These are phyloP conservation scores for Halichondria panicea DNA, from an alignment of 37 sponge, comb jelly and placozoan genomes.

Conservation along the genomic window DNA sequence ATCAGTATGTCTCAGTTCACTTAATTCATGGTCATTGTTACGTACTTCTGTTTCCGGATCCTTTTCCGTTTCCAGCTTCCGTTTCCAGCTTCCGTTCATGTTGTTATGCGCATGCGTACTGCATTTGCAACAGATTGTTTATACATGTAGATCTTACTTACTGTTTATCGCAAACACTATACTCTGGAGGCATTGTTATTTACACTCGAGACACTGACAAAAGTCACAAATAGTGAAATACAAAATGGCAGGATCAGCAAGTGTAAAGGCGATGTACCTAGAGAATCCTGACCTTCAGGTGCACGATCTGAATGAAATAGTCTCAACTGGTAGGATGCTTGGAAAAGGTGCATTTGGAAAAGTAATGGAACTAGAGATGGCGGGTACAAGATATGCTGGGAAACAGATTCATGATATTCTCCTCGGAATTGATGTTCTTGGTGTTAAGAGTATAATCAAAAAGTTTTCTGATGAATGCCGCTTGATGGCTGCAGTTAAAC, in stretches of 20 bases:
- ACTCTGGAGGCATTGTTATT: too few relatives aligned
- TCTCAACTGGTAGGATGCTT: constrained; percentile 2
- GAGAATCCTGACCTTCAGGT: background rate
- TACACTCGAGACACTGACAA: too few relatives aligned
- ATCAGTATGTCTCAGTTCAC: too few relatives aligned
- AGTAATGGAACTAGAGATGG: constrained; percentile 9
- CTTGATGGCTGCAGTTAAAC: constrained; percentile 20
- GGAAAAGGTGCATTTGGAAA: constrained; percentile 19
- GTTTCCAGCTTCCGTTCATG: too few relatives aligned
- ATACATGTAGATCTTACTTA: too few relatives aligned
- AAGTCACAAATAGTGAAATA: too few relatives aligned
- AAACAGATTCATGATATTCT: constrained; percentile 7
- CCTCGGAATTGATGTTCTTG: background rate
- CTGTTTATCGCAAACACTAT: too few relatives aligned
- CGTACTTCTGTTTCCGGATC: too few relatives aligned
- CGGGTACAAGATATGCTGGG: constrained; percentile 4
- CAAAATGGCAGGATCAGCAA: background rate
- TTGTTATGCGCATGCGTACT: too few relatives aligned
- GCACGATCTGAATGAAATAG: background rate
- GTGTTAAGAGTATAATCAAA: background rate
- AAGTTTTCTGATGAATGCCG: constrained; percentile 15
- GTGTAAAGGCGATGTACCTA: background rate
- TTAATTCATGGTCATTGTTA: too few relatives aligned
- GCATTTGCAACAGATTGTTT: too few relatives aligned
- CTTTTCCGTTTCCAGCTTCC: too few relatives aligned